These are phyloP conservation scores for Neomorphus geoffroyi DNA, from an alignment of 2,797 vertebrate species.

Conservation along the genomic window DNA sequence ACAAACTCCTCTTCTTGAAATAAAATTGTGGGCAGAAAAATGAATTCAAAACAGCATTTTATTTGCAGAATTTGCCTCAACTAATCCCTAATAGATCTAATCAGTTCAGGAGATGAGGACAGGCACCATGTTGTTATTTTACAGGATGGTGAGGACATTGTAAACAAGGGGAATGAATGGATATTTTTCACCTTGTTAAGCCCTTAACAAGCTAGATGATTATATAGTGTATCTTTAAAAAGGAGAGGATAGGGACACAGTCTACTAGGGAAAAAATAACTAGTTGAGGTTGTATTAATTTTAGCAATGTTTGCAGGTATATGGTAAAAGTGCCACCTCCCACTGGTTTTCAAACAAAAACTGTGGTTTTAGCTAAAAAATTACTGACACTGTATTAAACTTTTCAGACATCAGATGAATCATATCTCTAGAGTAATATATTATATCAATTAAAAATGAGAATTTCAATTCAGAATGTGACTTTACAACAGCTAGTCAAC, in stretches of 20 bases:
- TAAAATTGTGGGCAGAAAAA: constrained; percentile 40
- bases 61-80: constrained; percentile 40
- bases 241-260: constrained; percentile 11
- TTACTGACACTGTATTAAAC: background rate
- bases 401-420: background rate
- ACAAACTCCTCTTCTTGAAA: constrained; percentile 28
- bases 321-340: background rate
- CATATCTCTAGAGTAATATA: background rate
- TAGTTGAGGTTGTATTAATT: background rate
- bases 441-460: background rate
- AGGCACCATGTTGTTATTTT: constrained; percentile 53
- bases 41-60: constrained; percentile 20
- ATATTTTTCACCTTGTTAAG: constrained; percentile 75
- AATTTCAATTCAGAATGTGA: background rate
- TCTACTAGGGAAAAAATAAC: constrained; percentile 24
- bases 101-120: constrained; percentile 56
- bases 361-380: background rate
- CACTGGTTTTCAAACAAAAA: background rate
- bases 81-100: constrained; percentile 49
- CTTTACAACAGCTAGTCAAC: background rate
- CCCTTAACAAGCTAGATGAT: constrained; percentile 69
- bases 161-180: constrained; percentile 68
- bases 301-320: constrained; percentile 1
- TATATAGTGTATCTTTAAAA: constrained; percentile 64
- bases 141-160: constrained; percentile 27